Percentiles rank a stretch among this genome's conserved stretches.
Evolutionary conservation across 2,888 invertebrate genomes (phyloP).

Genomic region (Lutraria lutraria): DNA sequence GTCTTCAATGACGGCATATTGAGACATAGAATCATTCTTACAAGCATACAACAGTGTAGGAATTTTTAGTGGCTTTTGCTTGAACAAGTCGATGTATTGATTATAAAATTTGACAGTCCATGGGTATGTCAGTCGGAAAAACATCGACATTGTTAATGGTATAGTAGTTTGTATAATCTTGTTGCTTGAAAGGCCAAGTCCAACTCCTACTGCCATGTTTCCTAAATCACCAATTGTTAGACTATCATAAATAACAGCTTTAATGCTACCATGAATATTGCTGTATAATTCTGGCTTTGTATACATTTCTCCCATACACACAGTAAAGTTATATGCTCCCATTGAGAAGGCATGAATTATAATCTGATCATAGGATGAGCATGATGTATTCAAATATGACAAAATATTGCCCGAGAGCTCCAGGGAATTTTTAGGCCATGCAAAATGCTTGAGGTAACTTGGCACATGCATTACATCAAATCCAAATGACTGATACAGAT

Average conservation of each 20-base stretch:
- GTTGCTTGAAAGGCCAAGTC: slow-evolving; percentile 64
- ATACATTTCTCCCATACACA: slow-evolving; percentile 65
- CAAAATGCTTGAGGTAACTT: slow-evolving; percentile 75
- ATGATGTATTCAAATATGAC: slow-evolving; percentile 53
- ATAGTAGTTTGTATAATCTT: slow-evolving; percentile 64
- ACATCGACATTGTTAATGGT: slow-evolving; percentile 62
- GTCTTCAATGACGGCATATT: slow-evolving; percentile 63
- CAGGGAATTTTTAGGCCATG: slow-evolving; percentile 76
- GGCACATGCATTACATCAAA: slow-evolving; percentile 76
- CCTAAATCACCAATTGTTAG: slow-evolving; percentile 77
- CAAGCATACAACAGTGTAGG: slow-evolving; percentile 76
- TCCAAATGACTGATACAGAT: slow-evolving; percentile 74
- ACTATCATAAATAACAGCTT: slow-evolving; percentile 79
- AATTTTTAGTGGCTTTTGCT: slow-evolving; percentile 68
- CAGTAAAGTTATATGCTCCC: slow-evolving; percentile 79
- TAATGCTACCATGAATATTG: slow-evolving; percentile 61
- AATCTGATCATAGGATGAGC: slow-evolving; percentile 60
- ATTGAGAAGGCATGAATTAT: slow-evolving; percentile 79
- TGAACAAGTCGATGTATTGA: slow-evolving; percentile 68
- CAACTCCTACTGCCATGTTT: slow-evolving; percentile 76
- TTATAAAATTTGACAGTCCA: slow-evolving; percentile 77
- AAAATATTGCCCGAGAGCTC: slow-evolving; percentile 69
- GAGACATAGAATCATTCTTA: slow-evolving; percentile 78
- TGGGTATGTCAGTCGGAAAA: slow-evolving; percentile 73
- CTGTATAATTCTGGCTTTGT: slow-evolving; percentile 55